Evolutionary conservation across 2,797 vertebrate genomes (phyloP).

Genomic region (Xerus rutilus): DNA sequence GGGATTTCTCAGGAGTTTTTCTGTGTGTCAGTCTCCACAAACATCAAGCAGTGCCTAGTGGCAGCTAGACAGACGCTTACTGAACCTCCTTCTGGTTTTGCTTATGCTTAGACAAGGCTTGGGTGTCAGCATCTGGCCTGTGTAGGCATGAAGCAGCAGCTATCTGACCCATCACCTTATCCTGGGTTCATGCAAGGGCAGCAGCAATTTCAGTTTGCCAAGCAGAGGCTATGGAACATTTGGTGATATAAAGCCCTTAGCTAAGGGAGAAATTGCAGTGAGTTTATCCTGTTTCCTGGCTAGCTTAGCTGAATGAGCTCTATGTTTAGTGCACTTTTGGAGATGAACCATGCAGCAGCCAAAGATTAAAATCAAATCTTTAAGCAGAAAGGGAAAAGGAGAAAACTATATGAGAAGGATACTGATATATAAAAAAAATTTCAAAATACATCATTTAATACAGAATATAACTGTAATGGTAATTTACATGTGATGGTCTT

Average conservation of each 20-base stretch:
- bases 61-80: slow-evolving; percentile 74
- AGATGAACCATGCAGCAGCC: neutral
- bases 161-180: neutral
- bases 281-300: neutral
- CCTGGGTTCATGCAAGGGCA: neutral
- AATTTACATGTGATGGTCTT: neutral
- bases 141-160: neutral
- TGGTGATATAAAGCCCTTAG: slow-evolving; percentile 8
- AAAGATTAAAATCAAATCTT: slow-evolving; percentile 44
- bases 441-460: neutral
- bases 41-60: slow-evolving; percentile 78
- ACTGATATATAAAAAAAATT: neutral
- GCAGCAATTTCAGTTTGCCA: slow-evolving; percentile 39
- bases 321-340: neutral
- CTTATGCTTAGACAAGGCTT: slow-evolving; percentile 71
- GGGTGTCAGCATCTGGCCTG: slow-evolving; percentile 41
- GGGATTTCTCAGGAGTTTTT: slow-evolving; percentile 84
- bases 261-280: slow-evolving; percentile 28
- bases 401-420: neutral
- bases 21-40: slow-evolving; percentile 83
- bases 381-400: slow-evolving; percentile 1
- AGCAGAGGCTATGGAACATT: neutral
- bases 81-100: slow-evolving; percentile 59
- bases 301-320: neutral
- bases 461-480: neutral